phyloP scores from a whole-genome alignment of 2,797 vertebrate species.

The Labroides dimidiatus region DNA sequence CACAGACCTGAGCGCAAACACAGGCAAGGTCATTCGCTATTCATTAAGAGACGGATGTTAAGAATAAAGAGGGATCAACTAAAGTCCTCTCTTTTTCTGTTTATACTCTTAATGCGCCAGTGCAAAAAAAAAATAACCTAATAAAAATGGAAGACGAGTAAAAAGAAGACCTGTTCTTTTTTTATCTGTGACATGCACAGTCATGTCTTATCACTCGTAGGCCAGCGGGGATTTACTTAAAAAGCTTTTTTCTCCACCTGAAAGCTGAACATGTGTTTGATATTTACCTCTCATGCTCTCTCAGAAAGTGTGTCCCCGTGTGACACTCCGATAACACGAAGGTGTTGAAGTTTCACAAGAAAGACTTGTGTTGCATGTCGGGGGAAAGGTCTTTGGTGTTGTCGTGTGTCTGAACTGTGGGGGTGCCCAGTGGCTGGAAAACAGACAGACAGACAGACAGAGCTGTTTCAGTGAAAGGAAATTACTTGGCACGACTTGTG shows the following conservation, averaged over 20 bases:
- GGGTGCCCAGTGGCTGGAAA: conserved; percentile 29
- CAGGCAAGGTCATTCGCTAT: conserved; percentile 48
- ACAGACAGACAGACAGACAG: conserved; percentile 15
- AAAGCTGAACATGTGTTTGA: conserved; percentile 56
- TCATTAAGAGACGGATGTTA: conserved; percentile 9
- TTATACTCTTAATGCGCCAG: conserved; percentile 10
- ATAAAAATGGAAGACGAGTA: conserved; percentile 26
- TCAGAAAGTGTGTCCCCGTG: conserved; percentile 29
- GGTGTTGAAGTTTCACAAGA: conserved; percentile 19
- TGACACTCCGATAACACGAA: conserved; percentile 36
- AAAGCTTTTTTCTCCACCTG: conserved; percentile 7
- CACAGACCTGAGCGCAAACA: conserved; percentile 1
- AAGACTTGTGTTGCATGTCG: conserved; percentile 26
- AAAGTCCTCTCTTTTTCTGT: conserved; percentile 15
- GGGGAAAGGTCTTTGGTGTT: conserved; percentile 38
- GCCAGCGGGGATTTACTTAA: conserved; percentile 44
- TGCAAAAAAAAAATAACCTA: not conserved
- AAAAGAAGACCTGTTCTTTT: conserved; percentile 8
- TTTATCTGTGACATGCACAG: conserved; percentile 52
- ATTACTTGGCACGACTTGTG: conserved; percentile 22
- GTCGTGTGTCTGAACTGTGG: conserved; percentile 41
- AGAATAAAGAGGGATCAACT: not conserved
- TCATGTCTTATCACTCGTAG: conserved; percentile 48
- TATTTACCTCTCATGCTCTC: conserved; percentile 46
- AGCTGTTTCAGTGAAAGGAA: conserved; percentile 11